Percentiles rank a stretch among this genome's conserved stretches.
phyloP scores from a whole-genome alignment of 2,797 vertebrate species.

The Clarias fuscus region DNA sequence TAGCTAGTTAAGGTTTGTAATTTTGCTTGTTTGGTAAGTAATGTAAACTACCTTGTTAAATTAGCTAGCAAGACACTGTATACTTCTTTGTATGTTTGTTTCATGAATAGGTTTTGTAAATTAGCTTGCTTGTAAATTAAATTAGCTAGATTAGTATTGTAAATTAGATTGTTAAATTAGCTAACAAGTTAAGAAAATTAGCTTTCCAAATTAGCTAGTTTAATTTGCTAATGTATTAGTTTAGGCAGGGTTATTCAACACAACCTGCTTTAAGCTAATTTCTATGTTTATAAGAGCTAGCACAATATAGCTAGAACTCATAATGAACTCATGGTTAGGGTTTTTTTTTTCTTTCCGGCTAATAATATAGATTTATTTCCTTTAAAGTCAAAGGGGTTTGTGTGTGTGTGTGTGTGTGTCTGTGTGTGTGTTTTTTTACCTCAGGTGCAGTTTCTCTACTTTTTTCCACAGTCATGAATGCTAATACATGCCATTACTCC shows the following conservation, averaged over 20 bases:
- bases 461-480: neutral
- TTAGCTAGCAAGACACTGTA: neutral
- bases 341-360: neutral
- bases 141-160: neutral
- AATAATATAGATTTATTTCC: neutral
- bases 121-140: neutral
- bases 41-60: neutral
- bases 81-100: neutral
- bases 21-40: neutral
- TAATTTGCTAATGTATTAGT: no score
- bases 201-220: neutral
- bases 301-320: neutral
- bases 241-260: neutral
- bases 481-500: slow-evolving; percentile 3
- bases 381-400: no score
- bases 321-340: neutral
- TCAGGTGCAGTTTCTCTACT: neutral
- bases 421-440: neutral
- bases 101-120: neutral
- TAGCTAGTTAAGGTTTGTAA: neutral
- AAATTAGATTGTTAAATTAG: neutral
- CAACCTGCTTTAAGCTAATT: neutral
- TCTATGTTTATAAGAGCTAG: neutral
- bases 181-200: neutral
- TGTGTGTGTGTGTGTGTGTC: no score